Base-by-base conservation (phyloP, 2,888 invertebrate species). In the Thumatha senex region DNA sequence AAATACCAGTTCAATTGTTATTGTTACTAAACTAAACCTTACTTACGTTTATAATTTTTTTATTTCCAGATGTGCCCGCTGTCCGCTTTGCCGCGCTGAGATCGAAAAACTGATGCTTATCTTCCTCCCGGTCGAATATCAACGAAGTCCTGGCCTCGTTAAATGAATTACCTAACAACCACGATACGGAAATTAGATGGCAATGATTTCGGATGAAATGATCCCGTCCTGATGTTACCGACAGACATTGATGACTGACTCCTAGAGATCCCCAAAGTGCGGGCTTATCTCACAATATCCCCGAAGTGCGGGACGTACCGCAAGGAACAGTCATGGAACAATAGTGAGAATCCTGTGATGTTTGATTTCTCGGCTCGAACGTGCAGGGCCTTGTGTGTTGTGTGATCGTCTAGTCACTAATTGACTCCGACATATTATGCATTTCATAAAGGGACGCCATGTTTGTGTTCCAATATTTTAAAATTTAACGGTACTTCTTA, bases 31-130 rank as follows among this genome's bases (percentile, higher is more conserved):
- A n/a, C 5, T 24, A 24, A 24, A 24, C 18, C 18, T 5, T 24
- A 4, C 5, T 24, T 4, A 24, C 18, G 18, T 24, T 5, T 24
- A 24, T 13, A 10, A 4, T 10, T 44, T 13, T 35, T 5, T 14
- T 47, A 59, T 59, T 79, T 87, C 58, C 89, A 93, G 94, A 72
- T 95, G 96, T 77, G 93, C 94, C 54, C 92, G 94, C 52, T 96
- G 96, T 78, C 96, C 96, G 0, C 85, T 96, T 30, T 96, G 96
- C 77, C 93, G 96, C 14, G 92, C 94, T 5, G 93, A 93, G 72
- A 95, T 96, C 57, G 92, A 94, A 44, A 93, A 94, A 63, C 92
- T 94, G 29, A 94, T 95, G 84, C 94, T 94, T 74, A 94, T 96
- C 60, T 96, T 93, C 81, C 89, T 95, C 30, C 95, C 95, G 8